Base-by-base conservation (phyloP, 2,113 vertebrate genomes). In the Spizaetus ornatus region DNA sequence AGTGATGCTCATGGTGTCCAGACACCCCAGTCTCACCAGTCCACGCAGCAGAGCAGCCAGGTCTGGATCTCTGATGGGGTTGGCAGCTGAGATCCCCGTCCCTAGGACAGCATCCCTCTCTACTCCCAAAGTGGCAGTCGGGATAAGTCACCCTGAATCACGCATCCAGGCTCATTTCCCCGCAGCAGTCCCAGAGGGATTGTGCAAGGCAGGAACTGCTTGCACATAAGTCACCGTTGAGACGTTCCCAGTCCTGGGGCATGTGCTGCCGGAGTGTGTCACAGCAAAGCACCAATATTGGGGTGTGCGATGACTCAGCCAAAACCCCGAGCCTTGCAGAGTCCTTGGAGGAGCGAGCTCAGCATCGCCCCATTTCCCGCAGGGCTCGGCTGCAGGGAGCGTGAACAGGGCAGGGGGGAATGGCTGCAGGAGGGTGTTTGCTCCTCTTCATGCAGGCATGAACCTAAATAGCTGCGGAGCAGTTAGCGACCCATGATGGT, bases 91-190 rank as follows among this genome's bases (percentile, higher is more conserved):
- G 38, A 26, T n/a, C 11, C 20, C 32, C 1, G 5, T n/a, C 7
- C 15, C 59, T 20, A 8, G 16, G n/a, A 6, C 1, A 0, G 7
- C 50, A 69, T 25, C 84, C 43, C 20, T 16, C 25, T 62, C 1
- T 45, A 1, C 3, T 70, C 52, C 71, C 50, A 6, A 5, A 26
- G 25, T 4, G 0, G 12, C 25, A 1, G 45, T 6, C 0, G 15
- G 90, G 69, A 8, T 23, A 13, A 56, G 10, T 42, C 79, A 40
- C 1, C 53, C 53, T 1, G 58, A 78, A 6, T 83, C 70, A 23
- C 6, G 0, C 70, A 50, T 6, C 59, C 42, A 0, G 16, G 29
- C 55, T 47, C 22, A 0, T 79, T 62, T 50, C 38, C 69, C 77
- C 42, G 70, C 72, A 6, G 43, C 55, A 16, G 5, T 50, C 59